phyloP scores from a whole-genome alignment of 2,113 vertebrate genomes.

The Galbula dea region DNA sequence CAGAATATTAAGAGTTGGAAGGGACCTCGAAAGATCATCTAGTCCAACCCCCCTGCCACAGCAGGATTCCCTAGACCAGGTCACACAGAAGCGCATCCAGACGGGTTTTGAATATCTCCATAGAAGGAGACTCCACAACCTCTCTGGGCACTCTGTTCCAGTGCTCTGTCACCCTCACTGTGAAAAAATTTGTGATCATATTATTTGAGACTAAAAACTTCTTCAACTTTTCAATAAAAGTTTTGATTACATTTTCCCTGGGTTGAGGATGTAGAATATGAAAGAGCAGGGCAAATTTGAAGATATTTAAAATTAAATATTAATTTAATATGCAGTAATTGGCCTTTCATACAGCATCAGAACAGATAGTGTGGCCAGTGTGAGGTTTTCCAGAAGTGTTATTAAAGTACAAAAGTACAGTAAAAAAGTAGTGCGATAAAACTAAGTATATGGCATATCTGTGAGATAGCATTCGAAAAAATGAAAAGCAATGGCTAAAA shows the following conservation, averaged over 20 bases:
- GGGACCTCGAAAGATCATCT: too few species aligned
- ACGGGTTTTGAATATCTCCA: too few species aligned
- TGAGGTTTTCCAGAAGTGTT: neutral
- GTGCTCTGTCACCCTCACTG: too few species aligned
- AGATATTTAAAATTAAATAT: neutral
- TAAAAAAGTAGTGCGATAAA: neutral
- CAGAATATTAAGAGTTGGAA: too few species aligned
- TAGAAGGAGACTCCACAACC: too few species aligned
- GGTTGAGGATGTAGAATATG: fast-evolving
- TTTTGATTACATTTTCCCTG: neutral
- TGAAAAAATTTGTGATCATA: too few species aligned
- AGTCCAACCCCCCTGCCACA: too few species aligned
- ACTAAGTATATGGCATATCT: neutral
- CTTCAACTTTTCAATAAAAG: neutral
- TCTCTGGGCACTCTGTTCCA: too few species aligned
- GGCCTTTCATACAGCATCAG: neutral
- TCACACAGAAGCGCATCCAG: too few species aligned
- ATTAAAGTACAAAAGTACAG: neutral
- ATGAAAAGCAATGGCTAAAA: neutral
- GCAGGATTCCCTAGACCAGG: too few species aligned
- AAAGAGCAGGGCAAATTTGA: neutral
- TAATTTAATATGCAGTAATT: neutral
- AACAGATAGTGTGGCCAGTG: neutral
- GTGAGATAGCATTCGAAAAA: neutral
- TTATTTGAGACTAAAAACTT: slow-evolving; percentile 25